Evolutionary conservation across 2,113 vertebrate species (phyloP).

Genomic region (Chaetura pelagica): DNA sequence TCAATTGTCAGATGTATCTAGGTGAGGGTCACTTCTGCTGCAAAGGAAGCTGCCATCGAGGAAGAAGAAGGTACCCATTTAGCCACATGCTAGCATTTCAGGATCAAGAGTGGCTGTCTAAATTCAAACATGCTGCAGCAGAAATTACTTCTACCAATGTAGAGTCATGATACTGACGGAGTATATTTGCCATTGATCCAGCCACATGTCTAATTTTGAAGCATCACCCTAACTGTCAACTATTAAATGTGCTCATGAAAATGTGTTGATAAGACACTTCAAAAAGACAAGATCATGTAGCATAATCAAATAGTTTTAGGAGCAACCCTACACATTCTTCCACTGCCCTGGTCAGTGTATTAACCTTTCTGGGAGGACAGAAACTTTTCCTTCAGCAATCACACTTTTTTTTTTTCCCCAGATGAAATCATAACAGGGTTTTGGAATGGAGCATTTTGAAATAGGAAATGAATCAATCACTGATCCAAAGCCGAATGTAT

Average conservation of each 20-base stretch:
- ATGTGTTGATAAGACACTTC: not conserved
- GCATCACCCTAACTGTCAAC: not conserved
- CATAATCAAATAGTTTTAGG: not conserved
- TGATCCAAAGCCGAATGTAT: not conserved
- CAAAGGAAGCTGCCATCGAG: not conserved
- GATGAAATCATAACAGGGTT: not conserved
- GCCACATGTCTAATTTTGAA: not conserved
- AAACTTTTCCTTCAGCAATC: not conserved
- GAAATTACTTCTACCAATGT: not conserved
- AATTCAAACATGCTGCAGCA: not conserved
- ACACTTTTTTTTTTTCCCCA: not conserved
- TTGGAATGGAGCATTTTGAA: not conserved
- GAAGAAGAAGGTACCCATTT: not conserved
- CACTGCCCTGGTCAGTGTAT: not conserved
- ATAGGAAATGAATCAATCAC: constrained; percentile 27
- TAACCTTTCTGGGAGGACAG: not conserved
- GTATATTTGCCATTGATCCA: not conserved
- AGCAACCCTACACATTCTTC: not conserved
- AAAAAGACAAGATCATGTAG: not conserved
- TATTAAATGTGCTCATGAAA: not conserved
- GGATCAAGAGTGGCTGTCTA: not conserved
- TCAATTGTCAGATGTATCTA: not conserved
- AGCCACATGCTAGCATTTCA: not conserved
- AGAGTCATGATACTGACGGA: not conserved
- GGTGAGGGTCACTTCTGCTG: not conserved